Percentiles rank a stretch among this genome's conserved stretches.
Evolutionary conservation across 2,888 invertebrate species (phyloP).

Genomic region (Morpho helenor): DNA sequence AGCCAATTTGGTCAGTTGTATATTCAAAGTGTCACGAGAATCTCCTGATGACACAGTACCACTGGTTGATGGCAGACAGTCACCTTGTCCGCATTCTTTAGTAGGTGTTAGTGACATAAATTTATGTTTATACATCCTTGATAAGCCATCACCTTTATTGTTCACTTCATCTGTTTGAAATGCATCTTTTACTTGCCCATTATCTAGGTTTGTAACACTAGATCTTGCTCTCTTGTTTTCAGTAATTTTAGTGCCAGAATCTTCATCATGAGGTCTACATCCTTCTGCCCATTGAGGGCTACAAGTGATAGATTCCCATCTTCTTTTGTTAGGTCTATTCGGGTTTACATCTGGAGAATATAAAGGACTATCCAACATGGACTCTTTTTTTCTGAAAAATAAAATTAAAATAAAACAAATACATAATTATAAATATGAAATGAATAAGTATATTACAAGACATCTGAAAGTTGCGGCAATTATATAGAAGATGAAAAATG

Average conservation of each 20-base stretch:
- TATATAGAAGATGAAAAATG: too few species aligned
- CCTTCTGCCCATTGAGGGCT: slow-evolving; percentile 71
- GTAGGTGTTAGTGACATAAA: slow-evolving; percentile 59
- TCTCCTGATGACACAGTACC: slow-evolving; percentile 51
- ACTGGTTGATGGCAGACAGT: slow-evolving; percentile 69
- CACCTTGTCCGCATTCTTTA: slow-evolving; percentile 67
- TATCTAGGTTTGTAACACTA: slow-evolving; percentile 4
- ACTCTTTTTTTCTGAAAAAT: slow-evolving; percentile 50
- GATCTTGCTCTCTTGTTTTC: slow-evolving; percentile 39
- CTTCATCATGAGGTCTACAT: slow-evolving; percentile 50
- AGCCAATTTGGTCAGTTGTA: slow-evolving; percentile 61
- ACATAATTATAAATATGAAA: too few species aligned
- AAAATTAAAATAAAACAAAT: slow-evolving; percentile 8
- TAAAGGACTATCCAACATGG: slow-evolving; percentile 46
- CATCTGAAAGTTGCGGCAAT: too few species aligned
- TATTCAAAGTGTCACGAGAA: slow-evolving; percentile 59
- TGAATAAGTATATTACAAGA: too few species aligned
- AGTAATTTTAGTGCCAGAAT: slow-evolving; percentile 30
- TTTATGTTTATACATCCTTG: slow-evolving; percentile 44
- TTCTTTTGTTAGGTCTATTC: slow-evolving; percentile 44
- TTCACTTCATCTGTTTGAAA: slow-evolving; percentile 40
- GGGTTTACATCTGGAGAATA: slow-evolving; percentile 49
- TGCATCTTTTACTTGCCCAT: slow-evolving; percentile 38
- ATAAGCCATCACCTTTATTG: slow-evolving; percentile 54
- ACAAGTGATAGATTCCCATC: slow-evolving; percentile 44